A percentile compares a stretch with the other conserved stretches of the same genome.
Evolutionary conservation across 2,797 vertebrate species (phyloP).

Genomic region (Vultur gryphus): DNA sequence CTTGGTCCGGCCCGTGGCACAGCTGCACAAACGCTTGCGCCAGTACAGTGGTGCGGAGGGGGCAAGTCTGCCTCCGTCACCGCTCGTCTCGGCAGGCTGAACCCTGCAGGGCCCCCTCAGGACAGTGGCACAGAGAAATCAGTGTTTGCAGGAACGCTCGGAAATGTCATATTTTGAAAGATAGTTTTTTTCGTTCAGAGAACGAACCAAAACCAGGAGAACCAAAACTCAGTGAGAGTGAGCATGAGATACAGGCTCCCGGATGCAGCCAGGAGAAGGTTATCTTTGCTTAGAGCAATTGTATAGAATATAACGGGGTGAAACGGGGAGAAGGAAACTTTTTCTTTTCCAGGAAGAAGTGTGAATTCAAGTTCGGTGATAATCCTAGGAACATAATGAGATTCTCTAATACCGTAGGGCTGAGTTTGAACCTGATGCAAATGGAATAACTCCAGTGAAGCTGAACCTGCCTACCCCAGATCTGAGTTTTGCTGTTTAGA

Average conservation of each 20-base stretch:
- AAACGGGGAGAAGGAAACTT: not conserved
- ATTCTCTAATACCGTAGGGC: not conserved
- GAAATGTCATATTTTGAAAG: not conserved
- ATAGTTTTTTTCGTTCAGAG: not conserved
- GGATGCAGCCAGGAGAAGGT: not conserved
- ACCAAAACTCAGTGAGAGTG: not conserved
- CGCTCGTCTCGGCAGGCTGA: accelerated
- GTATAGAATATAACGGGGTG: not conserved
- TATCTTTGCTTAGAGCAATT: not conserved
- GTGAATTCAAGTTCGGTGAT: not conserved
- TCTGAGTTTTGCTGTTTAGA: not conserved
- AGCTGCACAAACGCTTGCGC: not conserved
- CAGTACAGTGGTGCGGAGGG: accelerated
- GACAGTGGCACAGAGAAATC: not conserved
- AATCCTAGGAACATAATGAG: not conserved
- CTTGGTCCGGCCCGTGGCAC: accelerated
- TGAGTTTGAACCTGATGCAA: accelerated
- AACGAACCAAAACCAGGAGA: not conserved
- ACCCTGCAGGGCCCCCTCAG: not conserved
- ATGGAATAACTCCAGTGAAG: accelerated
- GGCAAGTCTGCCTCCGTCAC: not conserved
- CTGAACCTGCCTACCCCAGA: too few species aligned
- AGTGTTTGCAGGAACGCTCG: not conserved
- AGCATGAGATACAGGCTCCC: not conserved
- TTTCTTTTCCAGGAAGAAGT: not conserved